Base-by-base conservation (phyloP, 2,888 invertebrate species). In the Diploptera punctata region DNA sequence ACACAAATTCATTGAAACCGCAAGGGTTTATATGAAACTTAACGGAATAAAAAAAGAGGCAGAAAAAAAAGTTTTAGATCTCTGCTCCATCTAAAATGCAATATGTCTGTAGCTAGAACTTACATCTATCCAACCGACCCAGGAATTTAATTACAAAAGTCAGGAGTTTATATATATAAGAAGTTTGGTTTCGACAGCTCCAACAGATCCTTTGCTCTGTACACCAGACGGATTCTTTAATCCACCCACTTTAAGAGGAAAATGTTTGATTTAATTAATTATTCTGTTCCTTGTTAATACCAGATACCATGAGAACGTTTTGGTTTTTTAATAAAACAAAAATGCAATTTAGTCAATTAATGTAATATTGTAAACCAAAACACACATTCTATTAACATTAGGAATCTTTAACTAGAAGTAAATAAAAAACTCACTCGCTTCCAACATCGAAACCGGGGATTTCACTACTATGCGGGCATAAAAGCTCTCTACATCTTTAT, bases 71-170 rank as follows among this genome's bases (percentile, higher is more conserved):
- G 57, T 31, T 29, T 0, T 13, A 29, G 57, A n/a, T 29, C 29
- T 13, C 26, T 57, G 57, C 16, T 29, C 29, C 4, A 29, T 57
- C 57, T 57, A 57, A 29, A 57, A 29, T 57, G 57, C 57, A 57
- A 57, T 57, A 31, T 57, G 31, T 57, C 57, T 29, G 57, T 24
- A 21, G 24, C 13, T 52, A 52, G 7, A 21, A 24, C 24, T 57
- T 10, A 10, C 16, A 33, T 38, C 38, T 38, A 18, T 31, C 19
- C 61, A n/a, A 5, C 61, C 5, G 29, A 47, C 44, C 44, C 26
- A 65, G 47, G 65, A 47, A 65, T 65, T 65, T 65, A 65, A 65
- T 65, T 65, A 47, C 65, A 65, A 38, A 65, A 65, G 65, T 47
- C 26, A 5, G 44, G 10, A 47, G 47, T 65, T 47, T 57, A 57